Percentiles rank a stretch among this genome's conserved stretches.
Evolutionary conservation across 2,797 vertebrate genomes (phyloP).

Genomic region (Antennarius maculatus): DNA sequence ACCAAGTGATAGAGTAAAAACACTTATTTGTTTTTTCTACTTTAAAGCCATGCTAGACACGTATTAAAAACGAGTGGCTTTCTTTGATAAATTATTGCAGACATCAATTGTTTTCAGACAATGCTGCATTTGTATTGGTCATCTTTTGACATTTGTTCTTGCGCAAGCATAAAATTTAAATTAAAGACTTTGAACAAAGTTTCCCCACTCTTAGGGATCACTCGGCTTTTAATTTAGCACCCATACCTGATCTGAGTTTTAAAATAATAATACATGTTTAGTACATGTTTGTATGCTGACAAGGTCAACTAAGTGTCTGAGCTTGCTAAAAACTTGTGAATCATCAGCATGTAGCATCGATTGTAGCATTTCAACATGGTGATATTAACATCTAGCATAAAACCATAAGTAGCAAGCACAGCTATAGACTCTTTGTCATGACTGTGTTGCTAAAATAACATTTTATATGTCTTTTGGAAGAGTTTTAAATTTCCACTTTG

Average conservation of each 20-base stretch:
- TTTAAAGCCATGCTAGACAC: not conserved
- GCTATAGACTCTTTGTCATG: not conserved
- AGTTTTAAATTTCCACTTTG: too few relatives aligned
- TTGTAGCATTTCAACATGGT: not conserved
- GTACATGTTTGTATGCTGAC: not conserved
- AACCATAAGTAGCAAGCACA: not conserved
- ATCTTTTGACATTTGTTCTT: not conserved
- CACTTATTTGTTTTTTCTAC: too few relatives aligned
- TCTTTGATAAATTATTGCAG: not conserved
- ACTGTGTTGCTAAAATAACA: not conserved
- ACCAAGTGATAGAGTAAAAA: too few relatives aligned
- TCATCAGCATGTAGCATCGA: not conserved
- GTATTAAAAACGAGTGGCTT: not conserved
- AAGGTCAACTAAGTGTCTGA: not conserved
- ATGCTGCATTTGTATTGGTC: not conserved
- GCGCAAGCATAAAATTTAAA: too few relatives aligned
- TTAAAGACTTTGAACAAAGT: too few relatives aligned
- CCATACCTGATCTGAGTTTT: too few relatives aligned
- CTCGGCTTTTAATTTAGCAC: too few relatives aligned
- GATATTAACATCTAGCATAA: not conserved
- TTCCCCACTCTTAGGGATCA: too few relatives aligned
- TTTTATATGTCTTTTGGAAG: too few relatives aligned
- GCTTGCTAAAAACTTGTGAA: not conserved
- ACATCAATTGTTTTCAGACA: not conserved
- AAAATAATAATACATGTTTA: not conserved